A percentile compares a stretch with the other conserved stretches of the same genome.
phyloP scores from a whole-genome alignment of 37 sponge, comb jelly and placozoan species.

The Ephydatia muelleri region DNA sequence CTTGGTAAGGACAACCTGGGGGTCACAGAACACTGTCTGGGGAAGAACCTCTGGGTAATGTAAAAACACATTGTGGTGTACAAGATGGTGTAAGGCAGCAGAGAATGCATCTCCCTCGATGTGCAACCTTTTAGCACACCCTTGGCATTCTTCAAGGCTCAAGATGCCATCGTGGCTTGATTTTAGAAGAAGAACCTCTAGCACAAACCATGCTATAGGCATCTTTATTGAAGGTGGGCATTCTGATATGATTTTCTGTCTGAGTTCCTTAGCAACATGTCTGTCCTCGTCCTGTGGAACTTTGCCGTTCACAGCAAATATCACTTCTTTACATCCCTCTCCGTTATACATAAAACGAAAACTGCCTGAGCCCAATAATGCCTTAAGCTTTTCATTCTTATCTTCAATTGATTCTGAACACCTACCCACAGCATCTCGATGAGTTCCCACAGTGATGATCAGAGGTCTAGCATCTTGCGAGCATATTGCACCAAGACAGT shows the following conservation, averaged over 20 bases:
- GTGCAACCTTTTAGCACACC: neutral
- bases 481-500: neutral
- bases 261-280: neutral
- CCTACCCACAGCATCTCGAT: neutral
- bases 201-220: constrained; percentile 3
- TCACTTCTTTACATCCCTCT: neutral
- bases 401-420: neutral
- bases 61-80: constrained; percentile 5
- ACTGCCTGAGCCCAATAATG: neutral
- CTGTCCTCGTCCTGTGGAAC: neutral
- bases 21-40: constrained; percentile 8
- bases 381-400: neutral
- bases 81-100: neutral
- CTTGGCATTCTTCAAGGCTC: constrained; percentile 6
- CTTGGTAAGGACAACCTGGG: constrained; percentile 10
- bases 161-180: neutral
- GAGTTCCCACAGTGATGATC: constrained; percentile 4
- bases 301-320: constrained; percentile 14
- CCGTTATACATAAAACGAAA: neutral
- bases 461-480: neutral
- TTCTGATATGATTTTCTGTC: neutral
- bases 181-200: neutral
- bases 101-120: neutral
- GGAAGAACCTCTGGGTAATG: constrained; percentile 8
- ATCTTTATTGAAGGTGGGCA: neutral